Base-by-base conservation (phyloP, 2,888 invertebrate species). In the Neocrepidodera transversa region DNA sequence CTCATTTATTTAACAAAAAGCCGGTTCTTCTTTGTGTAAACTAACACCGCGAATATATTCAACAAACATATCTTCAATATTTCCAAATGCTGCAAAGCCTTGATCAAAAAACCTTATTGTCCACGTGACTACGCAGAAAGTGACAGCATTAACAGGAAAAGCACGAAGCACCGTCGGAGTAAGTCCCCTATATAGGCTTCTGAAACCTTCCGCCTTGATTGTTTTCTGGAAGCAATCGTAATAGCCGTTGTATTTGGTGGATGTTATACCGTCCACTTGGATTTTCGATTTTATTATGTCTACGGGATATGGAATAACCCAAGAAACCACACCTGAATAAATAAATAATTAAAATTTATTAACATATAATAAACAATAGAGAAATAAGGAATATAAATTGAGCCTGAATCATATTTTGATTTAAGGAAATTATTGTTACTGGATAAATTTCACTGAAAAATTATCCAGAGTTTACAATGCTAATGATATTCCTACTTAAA, bases 71-170 rank as follows among this genome's bases (percentile, higher is more conserved):
- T 45, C 43, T 14, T 11, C 11, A 14, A 23, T 5, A 7, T 3
- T 16, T 8, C 45, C 45, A 10, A 18, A 28, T 2, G 18, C 28
- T 14, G 11, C 23, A 14, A 26, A 11, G 3, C 43, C 45, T 28
- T 28, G 17, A 3, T 68, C 62, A 11, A 73, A 67, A 13, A 85
- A 73, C 49, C 87, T 82, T 77, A 93, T 85, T 1, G 89, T 86
- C 89, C 90, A 91, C 17, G 88, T 87, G 52, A 95, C 94, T 0
- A 92, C 92, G 26, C 92, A 86, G 77, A 97, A 96, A 60, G 93
- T 94, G 2, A 92, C 93, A 0, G 95, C 97, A 77, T 97, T 97
- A 62, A 92, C 91, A 1, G 96, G 93, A 78, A 97, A 96, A 0
- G 97, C 95, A 38, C 97, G 85, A 43, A 94, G 74, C 35, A 94